Percentiles rank a stretch among this genome's conserved stretches.
Evolutionary conservation across 2,797 vertebrate species (phyloP).

Genomic region (Arvicola amphibius): DNA sequence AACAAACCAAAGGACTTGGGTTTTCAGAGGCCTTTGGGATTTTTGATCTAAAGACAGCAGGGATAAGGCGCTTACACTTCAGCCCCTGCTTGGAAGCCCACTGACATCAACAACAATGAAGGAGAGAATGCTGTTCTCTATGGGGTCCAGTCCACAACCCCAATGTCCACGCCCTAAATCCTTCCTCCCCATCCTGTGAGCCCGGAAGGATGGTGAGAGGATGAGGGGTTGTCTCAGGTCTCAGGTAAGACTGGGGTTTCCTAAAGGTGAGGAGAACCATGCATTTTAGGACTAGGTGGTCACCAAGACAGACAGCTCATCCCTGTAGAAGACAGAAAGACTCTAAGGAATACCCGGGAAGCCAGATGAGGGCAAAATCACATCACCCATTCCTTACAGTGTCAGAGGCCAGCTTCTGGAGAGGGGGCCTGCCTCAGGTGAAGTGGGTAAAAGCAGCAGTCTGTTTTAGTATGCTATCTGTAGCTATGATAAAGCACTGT

Average conservation of each 20-base stretch:
- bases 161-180: neutral
- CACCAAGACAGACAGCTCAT: neutral
- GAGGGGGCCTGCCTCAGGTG: neutral
- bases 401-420: neutral
- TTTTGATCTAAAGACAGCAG: constrained; percentile 25
- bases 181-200: neutral
- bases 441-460: neutral
- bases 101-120: neutral
- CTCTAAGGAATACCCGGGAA: neutral
- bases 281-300: neutral
- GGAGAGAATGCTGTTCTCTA: neutral
- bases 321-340: neutral
- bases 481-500: too few relatives aligned
- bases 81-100: neutral
- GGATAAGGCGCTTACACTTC: neutral
- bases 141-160: neutral
- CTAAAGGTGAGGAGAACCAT: neutral
- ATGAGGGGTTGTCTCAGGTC: neutral
- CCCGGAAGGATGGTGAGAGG: neutral
- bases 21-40: constrained; percentile 15
- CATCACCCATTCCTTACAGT: too few relatives aligned
- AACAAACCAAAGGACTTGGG: neutral
- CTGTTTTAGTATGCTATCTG: neutral
- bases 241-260: neutral
- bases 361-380: neutral